Conservation (phyloP, 2,797 vertebrate genomes). For the Scleropages formosus region DNA sequence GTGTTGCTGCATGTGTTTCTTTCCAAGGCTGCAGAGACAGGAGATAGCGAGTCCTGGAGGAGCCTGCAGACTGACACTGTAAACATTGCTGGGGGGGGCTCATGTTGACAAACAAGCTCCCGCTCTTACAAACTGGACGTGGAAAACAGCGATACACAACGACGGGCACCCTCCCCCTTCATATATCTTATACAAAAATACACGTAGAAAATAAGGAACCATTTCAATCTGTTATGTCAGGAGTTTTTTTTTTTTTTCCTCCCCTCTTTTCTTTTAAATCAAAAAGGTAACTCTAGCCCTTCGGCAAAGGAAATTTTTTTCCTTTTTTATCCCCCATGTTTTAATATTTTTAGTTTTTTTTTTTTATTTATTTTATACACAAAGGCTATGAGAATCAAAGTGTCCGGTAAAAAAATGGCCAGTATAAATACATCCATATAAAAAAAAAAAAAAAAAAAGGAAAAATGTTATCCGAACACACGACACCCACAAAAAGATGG, state of each 20-base stretch:
- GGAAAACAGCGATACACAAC: conserved; percentile 89
- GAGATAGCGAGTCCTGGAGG: conserved; percentile 98
- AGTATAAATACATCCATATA: conserved; percentile 99
- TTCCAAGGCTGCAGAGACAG: conserved; percentile 73
- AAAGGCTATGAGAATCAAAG: conserved; percentile 82
- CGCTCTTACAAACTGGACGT: conserved; percentile 87
- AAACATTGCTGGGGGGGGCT: conserved; percentile 97
- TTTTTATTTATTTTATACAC: conserved; percentile 59
- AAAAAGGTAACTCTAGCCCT: conserved; percentile 99
- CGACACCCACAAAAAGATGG: conserved; percentile 82
- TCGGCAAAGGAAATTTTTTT: conserved; percentile 84
- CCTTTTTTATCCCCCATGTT: too few species aligned
- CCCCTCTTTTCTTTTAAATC: too few species aligned
- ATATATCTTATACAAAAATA: conserved; percentile 99
- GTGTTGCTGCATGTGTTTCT: conserved; percentile 55
- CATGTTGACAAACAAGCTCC: conserved; percentile 83
- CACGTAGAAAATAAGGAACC: conserved; percentile 99
- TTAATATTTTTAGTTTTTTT: too few species aligned
- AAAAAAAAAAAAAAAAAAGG: conserved; percentile 75
- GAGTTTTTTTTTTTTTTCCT: conserved; percentile 74
- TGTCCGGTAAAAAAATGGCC: conserved; percentile 78
- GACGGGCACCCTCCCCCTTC: conserved; percentile 86
- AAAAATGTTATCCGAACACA: conserved; percentile 94
- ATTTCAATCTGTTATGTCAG: conserved; percentile 94
- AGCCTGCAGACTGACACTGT: conserved; percentile 99